Evolutionary conservation across 2,113 vertebrate species (phyloP).

Genomic region (Chloebia gouldiae): DNA sequence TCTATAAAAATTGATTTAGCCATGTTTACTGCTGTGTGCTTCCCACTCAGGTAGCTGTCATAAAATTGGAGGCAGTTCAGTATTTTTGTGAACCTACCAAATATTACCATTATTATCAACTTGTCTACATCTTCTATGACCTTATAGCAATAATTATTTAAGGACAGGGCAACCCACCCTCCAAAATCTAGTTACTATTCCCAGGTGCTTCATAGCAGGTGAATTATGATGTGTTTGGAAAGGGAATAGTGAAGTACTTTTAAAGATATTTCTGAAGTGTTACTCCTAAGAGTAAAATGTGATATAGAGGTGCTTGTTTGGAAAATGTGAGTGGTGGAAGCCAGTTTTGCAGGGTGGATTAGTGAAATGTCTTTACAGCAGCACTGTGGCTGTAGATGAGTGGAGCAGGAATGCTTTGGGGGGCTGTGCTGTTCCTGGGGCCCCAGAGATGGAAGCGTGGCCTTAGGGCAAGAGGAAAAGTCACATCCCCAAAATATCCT

Average conservation of each 20-base stretch:
- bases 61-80: not conserved
- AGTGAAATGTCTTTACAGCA: not conserved
- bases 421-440: too few relatives aligned
- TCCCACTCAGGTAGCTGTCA: not conserved
- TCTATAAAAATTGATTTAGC: constrained; percentile 19
- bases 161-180: not conserved
- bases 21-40: constrained; percentile 9
- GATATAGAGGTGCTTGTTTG: not conserved
- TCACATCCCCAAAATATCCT: not conserved
- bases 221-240: not conserved
- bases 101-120: not conserved
- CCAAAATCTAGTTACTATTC: not conserved
- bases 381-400: not conserved
- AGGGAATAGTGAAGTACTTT: not conserved
- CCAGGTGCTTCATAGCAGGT: not conserved
- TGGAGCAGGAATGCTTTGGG: not conserved
- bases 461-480: not conserved
- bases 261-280: not conserved
- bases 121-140: not conserved
- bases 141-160: not conserved
- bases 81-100: not conserved
- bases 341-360: rapidly evolving
- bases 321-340: not conserved
- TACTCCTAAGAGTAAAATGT: not conserved
- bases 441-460: not conserved